phyloP scores from a whole-genome alignment of 2,113 vertebrate species.

The Notothenia rossii region DNA sequence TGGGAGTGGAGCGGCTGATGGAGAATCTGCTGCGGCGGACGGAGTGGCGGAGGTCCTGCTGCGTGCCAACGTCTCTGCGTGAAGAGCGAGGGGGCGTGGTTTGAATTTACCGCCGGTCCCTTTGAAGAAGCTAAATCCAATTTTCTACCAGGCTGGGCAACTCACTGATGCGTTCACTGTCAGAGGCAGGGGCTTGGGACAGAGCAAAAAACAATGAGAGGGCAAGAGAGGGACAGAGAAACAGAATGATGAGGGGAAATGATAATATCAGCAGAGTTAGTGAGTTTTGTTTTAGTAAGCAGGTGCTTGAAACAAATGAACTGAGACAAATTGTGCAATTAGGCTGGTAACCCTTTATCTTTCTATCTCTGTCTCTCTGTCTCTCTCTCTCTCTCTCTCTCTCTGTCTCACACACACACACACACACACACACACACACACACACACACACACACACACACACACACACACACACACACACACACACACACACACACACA shows the following conservation, averaged over 20 bases:
- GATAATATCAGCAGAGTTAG: too few species aligned
- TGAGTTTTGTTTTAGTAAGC: too few species aligned
- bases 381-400: not conserved
- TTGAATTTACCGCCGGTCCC: conserved; percentile 29
- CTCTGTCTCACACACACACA: not conserved
- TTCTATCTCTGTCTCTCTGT: not conserved
- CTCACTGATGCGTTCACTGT: conserved; percentile 63
- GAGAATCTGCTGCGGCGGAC: not conserved
- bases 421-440: not conserved
- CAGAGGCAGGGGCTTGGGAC: conserved; percentile 9
- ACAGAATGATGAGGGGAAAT: too few species aligned
- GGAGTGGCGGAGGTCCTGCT: conserved; percentile 19
- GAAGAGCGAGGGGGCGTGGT: conserved; percentile 30
- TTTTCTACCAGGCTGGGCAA: conserved; percentile 66
- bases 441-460: not conserved
- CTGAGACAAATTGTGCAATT: not conserved
- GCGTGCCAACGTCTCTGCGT: conserved; percentile 43
- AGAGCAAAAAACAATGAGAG: not conserved
- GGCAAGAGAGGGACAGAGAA: too few species aligned
- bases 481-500: conserved; percentile 2
- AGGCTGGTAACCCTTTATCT: not conserved
- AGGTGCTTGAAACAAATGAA: too few species aligned
- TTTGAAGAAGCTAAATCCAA: conserved; percentile 70
- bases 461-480: not conserved
- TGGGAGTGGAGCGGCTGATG: conserved; percentile 17